Evolutionary conservation across 37 sponge, comb jelly and placozoan genomes (phyloP).

Genomic region (Aphrocallistes beatrix): DNA sequence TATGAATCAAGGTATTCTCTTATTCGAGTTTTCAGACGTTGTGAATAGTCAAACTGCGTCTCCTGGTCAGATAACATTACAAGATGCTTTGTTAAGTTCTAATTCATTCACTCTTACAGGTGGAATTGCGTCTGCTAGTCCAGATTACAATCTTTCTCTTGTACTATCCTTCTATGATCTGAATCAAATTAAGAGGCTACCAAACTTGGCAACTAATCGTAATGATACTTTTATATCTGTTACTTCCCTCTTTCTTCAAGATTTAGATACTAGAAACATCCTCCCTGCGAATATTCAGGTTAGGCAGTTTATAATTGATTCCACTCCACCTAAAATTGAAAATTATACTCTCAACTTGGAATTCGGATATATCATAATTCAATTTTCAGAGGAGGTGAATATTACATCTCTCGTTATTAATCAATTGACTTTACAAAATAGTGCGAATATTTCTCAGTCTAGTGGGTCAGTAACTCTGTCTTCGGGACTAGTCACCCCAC

Average conservation of each 20-base stretch:
- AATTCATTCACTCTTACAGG: slow-evolving; percentile 47
- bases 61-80: slow-evolving; percentile 10
- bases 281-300: background rate
- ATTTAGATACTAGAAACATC: slow-evolving; percentile 24
- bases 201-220: slow-evolving; percentile 39
- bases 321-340: background rate
- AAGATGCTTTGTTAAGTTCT: background rate
- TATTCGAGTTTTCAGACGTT: slow-evolving; percentile 44
- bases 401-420: background rate
- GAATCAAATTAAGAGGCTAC: slow-evolving; percentile 64
- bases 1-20: slow-evolving; percentile 42
- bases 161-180: slow-evolving; percentile 55
- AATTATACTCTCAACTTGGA: slow-evolving; percentile 15
- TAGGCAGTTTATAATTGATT: background rate
- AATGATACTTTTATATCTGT: slow-evolving; percentile 54
- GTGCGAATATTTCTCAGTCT: background rate
- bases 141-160: slow-evolving; percentile 24
- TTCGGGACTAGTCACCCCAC: slow-evolving; percentile 15
- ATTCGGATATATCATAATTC: background rate
- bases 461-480: background rate
- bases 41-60: slow-evolving; percentile 29
- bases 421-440: slow-evolving; percentile 18
- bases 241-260: slow-evolving; percentile 37
- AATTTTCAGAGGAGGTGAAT: slow-evolving; percentile 22
- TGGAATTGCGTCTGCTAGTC: slow-evolving; percentile 23